A percentile compares a stretch with the other conserved stretches of the same genome.
Evolutionary conservation across 64 coral and sea anemone genomes (phyloP).

Genomic region (Stichodactyla helianthus): DNA sequence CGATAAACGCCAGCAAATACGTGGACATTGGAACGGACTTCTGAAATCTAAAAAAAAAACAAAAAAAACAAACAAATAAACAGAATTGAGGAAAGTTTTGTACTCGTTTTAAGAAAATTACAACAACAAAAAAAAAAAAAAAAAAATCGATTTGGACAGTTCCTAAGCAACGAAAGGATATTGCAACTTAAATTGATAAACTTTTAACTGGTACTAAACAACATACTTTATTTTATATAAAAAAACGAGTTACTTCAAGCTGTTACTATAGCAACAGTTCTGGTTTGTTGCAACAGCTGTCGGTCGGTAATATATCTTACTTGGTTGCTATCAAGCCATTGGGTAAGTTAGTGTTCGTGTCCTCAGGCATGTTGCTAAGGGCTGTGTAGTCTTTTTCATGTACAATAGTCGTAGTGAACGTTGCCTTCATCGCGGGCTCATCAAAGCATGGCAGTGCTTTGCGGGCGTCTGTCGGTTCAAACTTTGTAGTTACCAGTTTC

Average conservation of each 20-base stretch:
- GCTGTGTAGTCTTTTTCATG: slow-evolving; percentile 64
- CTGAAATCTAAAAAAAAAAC: slow-evolving; percentile 26
- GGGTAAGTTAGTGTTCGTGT: neutral
- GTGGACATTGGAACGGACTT: slow-evolving; percentile 83
- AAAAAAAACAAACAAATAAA: neutral
- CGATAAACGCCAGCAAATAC: slow-evolving; percentile 85
- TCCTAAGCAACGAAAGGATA: too few relatives aligned
- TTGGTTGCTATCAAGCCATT: slow-evolving; percentile 50
- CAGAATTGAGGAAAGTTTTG: neutral
- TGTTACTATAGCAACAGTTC: neutral
- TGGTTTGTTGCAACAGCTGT: neutral
- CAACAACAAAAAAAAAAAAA: neutral
- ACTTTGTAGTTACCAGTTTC: slow-evolving; percentile 71
- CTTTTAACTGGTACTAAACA: too few relatives aligned
- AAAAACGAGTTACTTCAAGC: too few relatives aligned
- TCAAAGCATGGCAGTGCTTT: slow-evolving; percentile 91
- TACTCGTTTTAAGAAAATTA: neutral
- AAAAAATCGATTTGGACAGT: too few relatives aligned
- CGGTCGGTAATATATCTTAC: neutral
- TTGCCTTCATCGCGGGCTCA: slow-evolving; percentile 92
- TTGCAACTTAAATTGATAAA: neutral
- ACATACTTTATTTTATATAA: too few relatives aligned
- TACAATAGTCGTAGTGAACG: slow-evolving; percentile 69
- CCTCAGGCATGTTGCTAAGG: slow-evolving; percentile 81
- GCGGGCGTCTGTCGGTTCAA: slow-evolving; percentile 76